Evolutionary conservation across 2,113 vertebrate species (phyloP), one percentile per base, ranked within the genome.

Genomic region (Rhea americana): DNA sequence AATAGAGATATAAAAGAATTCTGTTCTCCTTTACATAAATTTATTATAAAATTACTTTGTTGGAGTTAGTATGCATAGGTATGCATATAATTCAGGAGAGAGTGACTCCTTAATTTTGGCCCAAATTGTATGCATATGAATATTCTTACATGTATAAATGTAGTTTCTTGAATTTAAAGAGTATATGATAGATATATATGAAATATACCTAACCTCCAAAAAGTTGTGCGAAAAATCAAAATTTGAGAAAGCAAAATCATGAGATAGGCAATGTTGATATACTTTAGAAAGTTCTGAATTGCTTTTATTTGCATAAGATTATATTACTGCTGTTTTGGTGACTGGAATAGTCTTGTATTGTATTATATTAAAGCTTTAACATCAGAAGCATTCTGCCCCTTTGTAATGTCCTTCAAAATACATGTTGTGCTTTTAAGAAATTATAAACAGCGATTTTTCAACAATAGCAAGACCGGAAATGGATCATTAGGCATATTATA

Each of bases 401-500:
- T 51, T 55, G 63, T 58, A 87, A 71, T 87, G 68, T 55, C 48
- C 45, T 89, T 85, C 89, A 66, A 76, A 93, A 92, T 74, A 47
- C 11, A 78, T 3, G 1, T 80, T 74, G 51, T 89, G 25, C 51
- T 85, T 91, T 63, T 70, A 89, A 77, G 47, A 87, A 89, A 85
- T 67, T 85, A 93, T 82, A 94, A 93, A 87, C 59, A 92, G 56
- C 68, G 72, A 72, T 92, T 78, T 92, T 80, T 41, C 56, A 91
- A 81, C 75, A 93, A 83, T 5, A 91, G 51, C 51, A 88, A 83
- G 72, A 48, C 63, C 55, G 77, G 59, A n/a, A 90, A 95, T 28
- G 87, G 87, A 61, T 82, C 91, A 85, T 94, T 95, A 94, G 25
- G 68, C 89, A 28, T 56, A 92, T 94, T 93, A 47, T 32, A 85